Base-by-base conservation (phyloP, 2,113 vertebrate species). In the Cheirogaleus medius region DNA sequence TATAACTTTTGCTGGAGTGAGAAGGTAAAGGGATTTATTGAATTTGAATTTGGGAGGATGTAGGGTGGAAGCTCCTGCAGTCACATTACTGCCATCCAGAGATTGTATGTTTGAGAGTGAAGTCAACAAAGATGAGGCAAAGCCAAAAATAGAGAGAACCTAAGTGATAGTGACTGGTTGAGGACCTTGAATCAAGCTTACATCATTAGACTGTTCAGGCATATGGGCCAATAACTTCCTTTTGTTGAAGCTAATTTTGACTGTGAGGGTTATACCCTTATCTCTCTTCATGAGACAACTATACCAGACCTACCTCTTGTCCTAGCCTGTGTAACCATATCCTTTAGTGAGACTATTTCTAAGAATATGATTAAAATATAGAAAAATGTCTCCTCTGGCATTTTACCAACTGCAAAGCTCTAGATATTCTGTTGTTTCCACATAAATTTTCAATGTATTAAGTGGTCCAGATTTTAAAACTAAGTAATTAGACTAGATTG, bases 401-500 rank as follows among this genome's bases (percentile, higher is more conserved):
- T 73, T 92, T 83, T 58, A 17, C 39, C 39, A 90, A n/a, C n/a
- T 47, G n/a, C 15, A 94, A 89, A 90, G 1, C 29, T 94, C 78
- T 83, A 77, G 18, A 77, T 73, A 78, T 71, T 77, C 23, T 94
- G 49, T 92, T 90, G 86, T 49, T 87, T 34, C 14, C 25, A 78
- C 12, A 91, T 6, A 71, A 86, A 83, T 56, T 10, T 6, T 78
- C 49, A 58, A 60, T 87, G 10, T 83, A 63, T n/a, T 47, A 32
- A 66, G 74, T 78, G 29, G 12, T 69, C 34, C 8, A 42, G 20
- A 52, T 68, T 68, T 85, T 78, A 90, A 66, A 92, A 86, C 8
- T 90, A n/a, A 94, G 20, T 63, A 94, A 94, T 34, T 69, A 87
- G 37, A 90, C 90, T 76, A n/a, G 6, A 58, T 77, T 91, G 68